Evolutionary conservation across 2,888 invertebrate genomes (phyloP).

Genomic region (Griposia aprilina): DNA sequence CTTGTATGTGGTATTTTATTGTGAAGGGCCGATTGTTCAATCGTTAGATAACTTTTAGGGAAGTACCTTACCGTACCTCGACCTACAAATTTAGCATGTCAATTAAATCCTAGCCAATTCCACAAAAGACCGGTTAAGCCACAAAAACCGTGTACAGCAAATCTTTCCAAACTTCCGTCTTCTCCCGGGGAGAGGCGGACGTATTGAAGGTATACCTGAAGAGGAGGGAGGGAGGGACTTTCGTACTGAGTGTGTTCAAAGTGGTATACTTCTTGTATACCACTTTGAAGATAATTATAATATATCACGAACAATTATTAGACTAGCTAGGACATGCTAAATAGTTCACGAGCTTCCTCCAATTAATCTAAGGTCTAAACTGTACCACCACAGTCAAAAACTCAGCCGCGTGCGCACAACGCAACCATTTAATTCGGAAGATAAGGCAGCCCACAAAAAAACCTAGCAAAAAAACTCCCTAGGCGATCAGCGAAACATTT

Average conservation of each 20-base stretch:
- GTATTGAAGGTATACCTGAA: not conserved
- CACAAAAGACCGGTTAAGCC: too few species aligned
- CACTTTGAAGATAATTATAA: not conserved
- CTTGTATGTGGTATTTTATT: not conserved
- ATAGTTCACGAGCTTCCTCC: conserved; percentile 1
- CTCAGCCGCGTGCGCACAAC: conserved; percentile 31
- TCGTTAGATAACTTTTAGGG: not conserved
- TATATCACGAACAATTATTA: not conserved
- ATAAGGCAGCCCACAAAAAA: conserved; percentile 57
- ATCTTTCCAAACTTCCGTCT: not conserved
- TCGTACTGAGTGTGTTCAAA: not conserved
- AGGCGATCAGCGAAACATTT: conserved; percentile 65
- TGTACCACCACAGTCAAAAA: conserved; percentile 4
- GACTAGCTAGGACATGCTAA: not conserved
- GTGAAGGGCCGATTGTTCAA: not conserved
- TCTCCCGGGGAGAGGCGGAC: not conserved
- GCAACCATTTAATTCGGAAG: conserved; percentile 55
- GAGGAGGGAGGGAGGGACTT: not conserved
- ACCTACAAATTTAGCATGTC: not conserved
- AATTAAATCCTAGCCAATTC: not conserved
- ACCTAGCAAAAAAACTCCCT: conserved; percentile 49
- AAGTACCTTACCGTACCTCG: too few species aligned
- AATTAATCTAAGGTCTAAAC: conserved; percentile 19
- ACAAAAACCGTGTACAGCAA: not conserved
- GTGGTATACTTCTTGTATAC: not conserved